Evolutionary conservation across 2,888 invertebrate species (phyloP).

Genomic region (Augiades crinisus): DNA sequence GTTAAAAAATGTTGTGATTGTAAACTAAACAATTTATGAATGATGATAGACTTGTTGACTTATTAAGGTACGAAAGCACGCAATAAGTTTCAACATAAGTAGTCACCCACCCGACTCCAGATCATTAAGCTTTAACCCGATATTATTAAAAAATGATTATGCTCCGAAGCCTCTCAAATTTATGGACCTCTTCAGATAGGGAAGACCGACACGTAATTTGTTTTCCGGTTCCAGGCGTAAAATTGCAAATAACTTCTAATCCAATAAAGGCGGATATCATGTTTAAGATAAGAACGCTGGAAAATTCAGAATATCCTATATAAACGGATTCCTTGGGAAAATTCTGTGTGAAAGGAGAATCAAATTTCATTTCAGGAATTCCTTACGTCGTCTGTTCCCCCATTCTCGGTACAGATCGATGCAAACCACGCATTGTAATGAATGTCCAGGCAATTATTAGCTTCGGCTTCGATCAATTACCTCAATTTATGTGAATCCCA

Average conservation of each 20-base stretch:
- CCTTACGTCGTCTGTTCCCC: conserved; percentile 26
- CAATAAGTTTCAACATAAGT: no score
- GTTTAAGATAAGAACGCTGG: conserved; percentile 21
- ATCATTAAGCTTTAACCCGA: no score
- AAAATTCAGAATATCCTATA: conserved; percentile 26
- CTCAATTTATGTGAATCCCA: conserved; percentile 4
- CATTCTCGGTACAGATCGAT: conserved; percentile 27
- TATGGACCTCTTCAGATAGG: conserved; percentile 3
- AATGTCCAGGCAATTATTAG: conserved; percentile 23
- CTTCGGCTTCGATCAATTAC: conserved; percentile 8
- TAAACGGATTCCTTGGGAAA: conserved; percentile 29
- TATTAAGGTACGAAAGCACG: no score
- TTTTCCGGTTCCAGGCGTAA: not conserved
- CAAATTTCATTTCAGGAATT: conserved; percentile 30
- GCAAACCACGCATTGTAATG: conserved; percentile 21
- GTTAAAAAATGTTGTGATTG: no score
- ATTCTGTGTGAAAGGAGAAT: conserved; percentile 24
- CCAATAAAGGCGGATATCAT: conserved; percentile 48
- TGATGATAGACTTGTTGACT: no score
- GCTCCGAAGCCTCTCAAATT: no score
- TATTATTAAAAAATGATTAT: no score
- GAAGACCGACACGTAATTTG: conserved; percentile 1
- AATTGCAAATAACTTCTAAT: conserved; percentile 19
- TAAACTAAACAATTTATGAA: no score
- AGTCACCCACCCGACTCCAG: no score